Conservation (phyloP, 2,888 invertebrate species). For the Apantesis nais region DNA sequence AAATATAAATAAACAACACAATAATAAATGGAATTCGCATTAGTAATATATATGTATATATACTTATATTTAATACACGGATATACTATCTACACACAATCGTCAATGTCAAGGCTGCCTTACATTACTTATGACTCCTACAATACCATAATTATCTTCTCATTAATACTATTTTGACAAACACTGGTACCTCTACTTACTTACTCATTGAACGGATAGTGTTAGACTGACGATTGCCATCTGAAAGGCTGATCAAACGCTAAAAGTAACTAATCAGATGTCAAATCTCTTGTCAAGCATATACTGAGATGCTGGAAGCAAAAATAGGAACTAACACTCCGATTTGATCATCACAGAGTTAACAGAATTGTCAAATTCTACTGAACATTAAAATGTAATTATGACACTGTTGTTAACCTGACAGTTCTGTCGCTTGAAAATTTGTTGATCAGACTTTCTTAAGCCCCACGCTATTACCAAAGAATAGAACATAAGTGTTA, state of each 20-base stretch:
- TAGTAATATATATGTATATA: too few species aligned
- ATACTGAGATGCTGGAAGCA: too few species aligned
- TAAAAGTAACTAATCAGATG: not conserved
- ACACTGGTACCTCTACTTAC: conserved; percentile 36
- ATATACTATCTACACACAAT: not conserved
- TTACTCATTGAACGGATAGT: conserved; percentile 20
- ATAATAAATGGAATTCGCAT: not conserved
- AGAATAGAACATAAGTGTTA: not conserved
- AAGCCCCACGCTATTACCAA: not conserved
- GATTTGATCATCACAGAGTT: too few species aligned
- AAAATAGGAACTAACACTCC: too few species aligned
- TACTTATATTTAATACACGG: too few species aligned
- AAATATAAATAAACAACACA: too few species aligned
- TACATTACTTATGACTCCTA: conserved; percentile 20
- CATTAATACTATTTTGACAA: conserved; percentile 42
- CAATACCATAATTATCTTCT: conserved; percentile 27
- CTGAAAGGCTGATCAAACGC: too few species aligned
- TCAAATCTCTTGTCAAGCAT: too few species aligned
- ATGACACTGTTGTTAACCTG: too few species aligned
- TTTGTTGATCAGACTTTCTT: not conserved
- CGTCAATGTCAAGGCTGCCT: conserved; percentile 9
- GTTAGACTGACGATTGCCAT: conserved; percentile 1
- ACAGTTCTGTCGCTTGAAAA: not conserved
- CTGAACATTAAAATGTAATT: too few species aligned
- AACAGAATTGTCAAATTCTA: too few species aligned